phyloP scores from a whole-genome alignment of 2,113 vertebrate species.

The Lethenteron camtschaticum region DNA sequence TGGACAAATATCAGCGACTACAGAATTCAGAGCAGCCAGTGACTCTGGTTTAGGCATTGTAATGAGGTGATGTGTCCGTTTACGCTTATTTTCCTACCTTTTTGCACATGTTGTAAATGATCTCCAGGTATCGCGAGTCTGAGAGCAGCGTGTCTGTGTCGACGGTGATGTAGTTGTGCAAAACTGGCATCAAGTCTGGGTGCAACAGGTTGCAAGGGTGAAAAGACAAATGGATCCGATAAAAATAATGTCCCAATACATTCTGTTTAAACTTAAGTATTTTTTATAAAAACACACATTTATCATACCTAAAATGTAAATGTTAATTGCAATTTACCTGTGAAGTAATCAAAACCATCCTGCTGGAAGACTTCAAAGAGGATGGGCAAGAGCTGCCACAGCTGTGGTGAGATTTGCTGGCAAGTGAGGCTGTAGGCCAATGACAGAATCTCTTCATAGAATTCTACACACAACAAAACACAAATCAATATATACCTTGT shows the following conservation, averaged over 20 bases:
- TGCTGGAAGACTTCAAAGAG: constrained; percentile 97
- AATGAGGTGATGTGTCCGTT: no score
- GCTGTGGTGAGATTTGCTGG: constrained; percentile 88
- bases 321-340: constrained; percentile 19
- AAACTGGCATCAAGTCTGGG: constrained; percentile 95
- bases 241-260: no score
- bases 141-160: constrained; percentile 85
- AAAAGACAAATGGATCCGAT: no score
- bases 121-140: constrained; percentile 92
- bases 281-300: no score
- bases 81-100: constrained; percentile 36
- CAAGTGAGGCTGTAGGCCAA: constrained; percentile 93
- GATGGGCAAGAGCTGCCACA: constrained; percentile 93
- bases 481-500: background rate
- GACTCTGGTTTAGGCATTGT: no score
- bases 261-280: no score
- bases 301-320: no score
- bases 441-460: constrained; percentile 95
- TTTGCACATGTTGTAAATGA: constrained; percentile 98
- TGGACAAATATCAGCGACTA: no score
- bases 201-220: constrained; percentile 9
- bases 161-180: constrained; percentile 95
- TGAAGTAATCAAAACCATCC: constrained; percentile 90
- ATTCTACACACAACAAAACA: constrained; percentile 32
- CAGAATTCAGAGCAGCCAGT: no score